These are phyloP conservation scores for Apostichopus parvimensis DNA, from an alignment of 35 echinoderm and acorn worm genomes.

Conservation along the genomic window DNA sequence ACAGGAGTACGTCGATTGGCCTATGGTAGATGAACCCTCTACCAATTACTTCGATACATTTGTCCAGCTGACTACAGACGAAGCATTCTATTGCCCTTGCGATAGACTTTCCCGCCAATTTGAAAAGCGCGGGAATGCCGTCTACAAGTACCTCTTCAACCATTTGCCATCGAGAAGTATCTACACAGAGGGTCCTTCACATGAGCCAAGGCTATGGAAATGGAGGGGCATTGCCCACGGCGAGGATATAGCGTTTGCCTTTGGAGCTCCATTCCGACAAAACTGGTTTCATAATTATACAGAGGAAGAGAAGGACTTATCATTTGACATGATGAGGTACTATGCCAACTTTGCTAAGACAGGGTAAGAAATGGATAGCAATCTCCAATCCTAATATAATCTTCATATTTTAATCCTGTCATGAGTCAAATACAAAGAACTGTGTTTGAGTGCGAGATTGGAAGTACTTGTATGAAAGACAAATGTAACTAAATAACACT, in stretches of 20 bases:
- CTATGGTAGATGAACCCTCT: slow-evolving; percentile 49
- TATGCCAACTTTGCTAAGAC: slow-evolving; percentile 58
- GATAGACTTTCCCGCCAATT: slow-evolving; percentile 52
- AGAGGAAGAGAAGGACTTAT: slow-evolving; percentile 37
- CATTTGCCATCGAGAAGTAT: slow-evolving; percentile 57
- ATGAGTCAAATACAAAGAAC: no score
- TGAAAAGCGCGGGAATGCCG: slow-evolving; percentile 32
- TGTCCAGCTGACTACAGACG: slow-evolving; percentile 62
- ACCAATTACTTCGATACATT: slow-evolving; percentile 61
- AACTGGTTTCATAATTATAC: slow-evolving; percentile 25
- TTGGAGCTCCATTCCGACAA: background rate
- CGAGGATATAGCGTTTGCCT: slow-evolving; percentile 77
- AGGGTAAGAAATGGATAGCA: slow-evolving; percentile 40
- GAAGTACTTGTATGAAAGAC: no score
- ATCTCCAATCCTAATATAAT: no score
- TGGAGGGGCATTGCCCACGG: slow-evolving; percentile 59
- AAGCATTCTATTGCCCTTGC: slow-evolving; percentile 59
- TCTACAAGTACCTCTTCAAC: slow-evolving; percentile 76
- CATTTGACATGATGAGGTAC: slow-evolving; percentile 63
- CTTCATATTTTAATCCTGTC: no score
- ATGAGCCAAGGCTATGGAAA: background rate
- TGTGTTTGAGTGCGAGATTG: no score
- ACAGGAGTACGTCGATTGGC: slow-evolving; percentile 77
- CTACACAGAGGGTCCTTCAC: background rate
- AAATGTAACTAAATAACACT: no score